Conservation (phyloP, 2,797 vertebrate species). For the Cygnus olor region DNA sequence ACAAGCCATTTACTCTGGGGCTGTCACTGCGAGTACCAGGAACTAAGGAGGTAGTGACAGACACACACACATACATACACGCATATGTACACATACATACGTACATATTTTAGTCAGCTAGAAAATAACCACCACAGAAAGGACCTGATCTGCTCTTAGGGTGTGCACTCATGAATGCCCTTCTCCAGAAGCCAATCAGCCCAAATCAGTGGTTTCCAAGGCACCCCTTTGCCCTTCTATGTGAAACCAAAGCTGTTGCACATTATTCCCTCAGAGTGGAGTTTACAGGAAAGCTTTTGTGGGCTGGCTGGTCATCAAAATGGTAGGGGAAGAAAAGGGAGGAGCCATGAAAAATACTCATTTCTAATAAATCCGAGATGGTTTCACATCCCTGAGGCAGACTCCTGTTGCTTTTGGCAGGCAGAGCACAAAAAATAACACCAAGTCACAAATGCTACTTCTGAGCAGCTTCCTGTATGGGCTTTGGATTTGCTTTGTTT, state of each 20-base stretch:
- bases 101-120: background rate
- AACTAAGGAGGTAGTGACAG: background rate
- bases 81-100: fast-evolving
- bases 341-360: constrained; percentile 47
- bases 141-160: background rate
- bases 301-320: background rate
- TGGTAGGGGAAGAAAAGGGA: background rate
- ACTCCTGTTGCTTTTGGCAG: constrained; percentile 72
- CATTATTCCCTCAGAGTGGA: background rate
- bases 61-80: too few species aligned
- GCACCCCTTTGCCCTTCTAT: background rate
- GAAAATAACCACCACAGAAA: background rate
- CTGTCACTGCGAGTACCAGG: background rate
- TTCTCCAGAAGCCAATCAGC: background rate
- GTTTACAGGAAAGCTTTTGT: constrained; percentile 22
- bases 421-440: constrained; percentile 62
- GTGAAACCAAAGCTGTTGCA: background rate
- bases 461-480: constrained; percentile 71
- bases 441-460: constrained; percentile 41
- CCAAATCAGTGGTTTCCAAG: background rate
- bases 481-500: constrained; percentile 62
- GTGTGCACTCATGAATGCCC: background rate
- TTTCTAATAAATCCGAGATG: constrained; percentile 61
- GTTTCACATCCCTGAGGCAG: constrained; percentile 59
- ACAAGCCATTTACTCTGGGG: background rate